Percentiles rank a stretch among this genome's conserved stretches.
Conservation (phyloP, 2,888 invertebrate species). For the Plebejus melissa region DNA sequence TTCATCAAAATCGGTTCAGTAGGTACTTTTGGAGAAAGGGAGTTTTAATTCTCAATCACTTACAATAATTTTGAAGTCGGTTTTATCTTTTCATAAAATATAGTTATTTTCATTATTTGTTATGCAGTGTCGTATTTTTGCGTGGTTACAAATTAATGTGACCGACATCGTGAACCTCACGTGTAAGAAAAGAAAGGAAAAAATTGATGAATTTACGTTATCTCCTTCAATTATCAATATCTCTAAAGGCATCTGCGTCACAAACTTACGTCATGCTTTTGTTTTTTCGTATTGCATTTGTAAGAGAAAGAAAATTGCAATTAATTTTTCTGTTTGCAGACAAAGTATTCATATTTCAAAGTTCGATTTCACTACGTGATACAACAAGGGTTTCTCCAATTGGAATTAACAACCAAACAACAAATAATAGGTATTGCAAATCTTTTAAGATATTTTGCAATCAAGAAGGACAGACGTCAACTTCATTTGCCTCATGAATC, state of each 20-base stretch:
- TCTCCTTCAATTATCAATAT: neutral
- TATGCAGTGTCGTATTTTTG: neutral
- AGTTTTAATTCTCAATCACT: too few relatives aligned
- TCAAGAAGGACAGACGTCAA: neutral
- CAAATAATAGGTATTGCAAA: neutral
- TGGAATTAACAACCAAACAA: neutral
- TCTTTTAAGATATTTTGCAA: neutral
- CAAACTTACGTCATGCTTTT: constrained; percentile 5
- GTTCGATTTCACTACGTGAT: neutral
- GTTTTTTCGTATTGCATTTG: neutral
- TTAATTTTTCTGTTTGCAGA: neutral
- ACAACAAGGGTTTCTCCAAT: neutral
- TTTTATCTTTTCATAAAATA: too few relatives aligned
- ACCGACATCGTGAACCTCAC: neutral
- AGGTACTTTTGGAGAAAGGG: too few relatives aligned
- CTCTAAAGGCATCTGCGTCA: constrained; percentile 4
- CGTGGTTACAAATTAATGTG: neutral
- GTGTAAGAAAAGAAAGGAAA: neutral
- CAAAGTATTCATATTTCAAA: neutral
- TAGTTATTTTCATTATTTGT: neutral
- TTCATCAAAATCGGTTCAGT: too few relatives aligned
- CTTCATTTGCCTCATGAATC: neutral
- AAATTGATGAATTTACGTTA: constrained; percentile 1
- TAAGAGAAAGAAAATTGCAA: neutral
- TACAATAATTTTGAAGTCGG: too few relatives aligned